Evolutionary conservation across 1,140 invertebrate genomes (phyloP).

Genomic region (Euschistus heros): DNA sequence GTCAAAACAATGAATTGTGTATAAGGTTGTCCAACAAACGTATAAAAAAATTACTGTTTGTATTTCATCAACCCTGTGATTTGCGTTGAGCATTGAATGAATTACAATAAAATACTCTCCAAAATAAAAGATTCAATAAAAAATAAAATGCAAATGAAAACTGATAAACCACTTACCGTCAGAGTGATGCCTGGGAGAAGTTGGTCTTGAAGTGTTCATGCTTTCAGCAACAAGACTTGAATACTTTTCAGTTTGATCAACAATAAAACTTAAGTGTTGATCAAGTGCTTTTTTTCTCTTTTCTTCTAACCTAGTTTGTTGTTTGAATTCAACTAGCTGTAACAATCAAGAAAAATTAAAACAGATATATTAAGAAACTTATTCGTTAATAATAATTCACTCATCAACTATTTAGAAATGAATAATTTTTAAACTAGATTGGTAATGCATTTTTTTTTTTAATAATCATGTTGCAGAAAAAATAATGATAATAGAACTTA

Average conservation of each 20-base stretch:
- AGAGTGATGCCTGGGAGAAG: constrained; percentile 36
- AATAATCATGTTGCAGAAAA: no score
- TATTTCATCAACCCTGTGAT: no score
- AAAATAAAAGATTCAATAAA: no score
- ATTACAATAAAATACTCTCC: no score
- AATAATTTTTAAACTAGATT: no score
- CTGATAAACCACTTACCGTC: constrained; percentile 36
- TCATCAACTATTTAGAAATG: not conserved
- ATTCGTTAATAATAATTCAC: not conserved
- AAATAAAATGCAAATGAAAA: not conserved
- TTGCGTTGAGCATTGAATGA: no score
- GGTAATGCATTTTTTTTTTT: no score
- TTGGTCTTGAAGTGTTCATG: constrained; percentile 48
- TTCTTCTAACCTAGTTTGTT: constrained; percentile 82
- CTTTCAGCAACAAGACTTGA: constrained; percentile 80
- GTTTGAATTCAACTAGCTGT: constrained; percentile 87
- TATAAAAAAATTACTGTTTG: no score
- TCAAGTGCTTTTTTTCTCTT: constrained; percentile 92
- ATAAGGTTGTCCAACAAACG: no score
- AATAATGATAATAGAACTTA: no score
- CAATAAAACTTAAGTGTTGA: constrained; percentile 95
- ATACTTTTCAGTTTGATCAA: constrained; percentile 97
- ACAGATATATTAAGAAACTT: not conserved
- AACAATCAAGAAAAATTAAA: constrained; percentile 30
- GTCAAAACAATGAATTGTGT: no score